Base-by-base conservation (phyloP, 2,888 invertebrate genomes). In the Asteroscopus sphinx region DNA sequence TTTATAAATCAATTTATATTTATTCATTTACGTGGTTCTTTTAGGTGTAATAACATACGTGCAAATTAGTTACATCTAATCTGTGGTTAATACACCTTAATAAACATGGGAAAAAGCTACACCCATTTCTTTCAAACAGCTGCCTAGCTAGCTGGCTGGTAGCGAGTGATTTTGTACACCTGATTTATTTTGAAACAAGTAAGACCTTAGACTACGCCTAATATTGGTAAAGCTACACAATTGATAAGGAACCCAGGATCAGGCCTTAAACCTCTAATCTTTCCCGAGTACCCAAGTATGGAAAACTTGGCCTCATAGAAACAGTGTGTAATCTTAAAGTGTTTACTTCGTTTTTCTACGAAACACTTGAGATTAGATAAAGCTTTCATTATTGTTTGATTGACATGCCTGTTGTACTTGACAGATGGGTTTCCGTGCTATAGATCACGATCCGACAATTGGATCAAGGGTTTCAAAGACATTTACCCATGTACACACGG, bases 321-420 rank as follows among this genome's bases (percentile, higher is more conserved):
- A 62, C 62, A 39, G 55, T 53, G n/a, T 13, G 13, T 32, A 33
- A 45, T 52, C 39, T 40, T 70, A 40, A 62, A 72, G 72, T 72
- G 72, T 74, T 70, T 66, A 59, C 56, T 30, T 48, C 21, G 47
- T 16, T 28, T 39, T 57, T 49, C 37, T 32, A 46, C 46, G 26
- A 53, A 47, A 35, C 37, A 67, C 75, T 70, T 46, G 28, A 70
- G 72, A 72, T 74, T 13, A 72, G 75, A 72, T 72, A 62, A 46
- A 51, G 30, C 26, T 47, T 70, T 52, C 49, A 48, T 56, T 57
- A 57, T 35, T 41, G 44, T 57, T 21, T 48, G 66, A 74, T 66
- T 65, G 70, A 66, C 67, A 67, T 21, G 40, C 32, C 49, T 51
- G 32, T 55, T 48, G 21, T 51, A 49, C 45, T 65, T 71, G 68